Evolutionary conservation across 2,888 invertebrate genomes (phyloP).

Genomic region (Rhodophaea formosa): DNA sequence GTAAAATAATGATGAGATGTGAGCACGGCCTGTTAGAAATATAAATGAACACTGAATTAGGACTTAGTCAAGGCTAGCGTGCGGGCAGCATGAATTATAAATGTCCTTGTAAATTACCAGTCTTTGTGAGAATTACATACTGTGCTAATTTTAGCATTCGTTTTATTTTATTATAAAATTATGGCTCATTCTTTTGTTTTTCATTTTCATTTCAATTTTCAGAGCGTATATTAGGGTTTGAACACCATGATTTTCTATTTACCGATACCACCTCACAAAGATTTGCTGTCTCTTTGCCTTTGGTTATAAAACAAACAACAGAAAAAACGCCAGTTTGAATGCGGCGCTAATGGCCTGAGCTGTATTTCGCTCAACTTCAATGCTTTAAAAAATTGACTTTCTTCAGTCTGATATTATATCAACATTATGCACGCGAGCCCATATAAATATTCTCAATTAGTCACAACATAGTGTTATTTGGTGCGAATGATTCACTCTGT

Average conservation of each 20-base stretch:
- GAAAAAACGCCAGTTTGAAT: not conserved
- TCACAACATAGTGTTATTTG: constrained; percentile 1
- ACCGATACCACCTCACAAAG: too few relatives aligned
- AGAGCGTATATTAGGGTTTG: too few relatives aligned
- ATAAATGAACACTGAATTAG: constrained; percentile 13
- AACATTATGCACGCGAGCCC: not conserved
- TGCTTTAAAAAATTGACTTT: not conserved
- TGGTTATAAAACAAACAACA: too few relatives aligned
- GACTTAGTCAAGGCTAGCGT: constrained; percentile 9
- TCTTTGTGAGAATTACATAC: not conserved
- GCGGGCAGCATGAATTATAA: constrained; percentile 6
- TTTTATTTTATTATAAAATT: not conserved
- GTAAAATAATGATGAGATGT: not conserved
- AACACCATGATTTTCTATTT: too few relatives aligned
- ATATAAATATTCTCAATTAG: not conserved
- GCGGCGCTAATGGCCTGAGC: not conserved
- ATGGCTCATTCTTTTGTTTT: not conserved
- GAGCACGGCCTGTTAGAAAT: constrained; percentile 1
- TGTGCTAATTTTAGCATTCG: not conserved
- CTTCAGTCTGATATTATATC: not conserved
- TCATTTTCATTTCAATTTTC: too few relatives aligned
- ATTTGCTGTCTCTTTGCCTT: too few relatives aligned
- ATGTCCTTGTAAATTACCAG: not conserved
- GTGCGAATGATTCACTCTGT: constrained; percentile 7
- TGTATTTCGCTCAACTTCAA: not conserved